phyloP scores from a whole-genome alignment of 2,113 vertebrate species.

The Percopsis transmontana region DNA sequence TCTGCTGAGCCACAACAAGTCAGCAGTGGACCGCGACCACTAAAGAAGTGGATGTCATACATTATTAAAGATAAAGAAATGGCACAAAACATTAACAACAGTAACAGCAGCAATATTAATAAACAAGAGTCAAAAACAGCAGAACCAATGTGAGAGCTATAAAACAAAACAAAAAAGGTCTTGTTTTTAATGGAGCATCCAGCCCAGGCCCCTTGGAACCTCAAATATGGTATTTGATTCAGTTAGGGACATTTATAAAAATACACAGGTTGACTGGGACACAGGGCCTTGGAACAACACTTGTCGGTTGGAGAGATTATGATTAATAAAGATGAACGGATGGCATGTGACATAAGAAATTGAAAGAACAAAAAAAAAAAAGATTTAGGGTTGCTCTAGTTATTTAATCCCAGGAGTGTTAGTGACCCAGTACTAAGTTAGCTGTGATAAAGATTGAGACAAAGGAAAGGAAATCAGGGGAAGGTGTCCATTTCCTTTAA shows the following conservation, averaged over 20 bases:
- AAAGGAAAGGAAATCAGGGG: slow-evolving; percentile 22
- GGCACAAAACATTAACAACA: slow-evolving; percentile 61
- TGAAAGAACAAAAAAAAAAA: slow-evolving; percentile 49
- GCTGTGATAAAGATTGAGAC: slow-evolving; percentile 21
- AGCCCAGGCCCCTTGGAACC: not conserved
- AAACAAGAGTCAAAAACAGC: slow-evolving; percentile 36
- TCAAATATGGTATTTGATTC: slow-evolving; percentile 20
- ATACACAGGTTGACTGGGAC: not conserved
- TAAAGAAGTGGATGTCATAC: slow-evolving; percentile 44
- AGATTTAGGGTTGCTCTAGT: slow-evolving; percentile 70
- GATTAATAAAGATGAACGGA: slow-evolving; percentile 34
- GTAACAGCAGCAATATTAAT: slow-evolving; percentile 63
- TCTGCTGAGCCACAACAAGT: slow-evolving; percentile 15
- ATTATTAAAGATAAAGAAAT: slow-evolving; percentile 64
- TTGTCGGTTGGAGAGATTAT: slow-evolving; percentile 16
- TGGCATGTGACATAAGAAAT: slow-evolving; percentile 47
- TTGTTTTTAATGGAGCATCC: slow-evolving; percentile 14
- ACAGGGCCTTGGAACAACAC: not conserved
- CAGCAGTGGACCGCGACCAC: slow-evolving; percentile 19
- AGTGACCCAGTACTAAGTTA: slow-evolving; percentile 66
- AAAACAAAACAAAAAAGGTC: slow-evolving; percentile 3
- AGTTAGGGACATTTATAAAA: slow-evolving; percentile 13
- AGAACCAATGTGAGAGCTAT: not conserved
- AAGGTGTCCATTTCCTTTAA: slow-evolving; percentile 29
- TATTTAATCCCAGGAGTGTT: slow-evolving; percentile 69